Evolutionary conservation across 2,888 invertebrate genomes (phyloP).

Genomic region (Hydropsyche betteni): DNA sequence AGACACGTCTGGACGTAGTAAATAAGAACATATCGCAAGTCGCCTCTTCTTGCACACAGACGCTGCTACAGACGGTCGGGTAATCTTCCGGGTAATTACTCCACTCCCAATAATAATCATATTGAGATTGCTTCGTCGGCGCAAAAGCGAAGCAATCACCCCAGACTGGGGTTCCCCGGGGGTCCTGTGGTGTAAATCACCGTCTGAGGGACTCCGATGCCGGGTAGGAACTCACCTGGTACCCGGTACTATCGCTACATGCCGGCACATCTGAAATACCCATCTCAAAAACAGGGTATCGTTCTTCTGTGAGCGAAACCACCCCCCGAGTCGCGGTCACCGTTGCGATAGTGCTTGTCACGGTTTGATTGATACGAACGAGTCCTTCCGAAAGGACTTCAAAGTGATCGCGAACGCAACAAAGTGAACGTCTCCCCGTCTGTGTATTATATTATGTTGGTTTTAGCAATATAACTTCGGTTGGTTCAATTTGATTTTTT

Average conservation of each 20-base stretch:
- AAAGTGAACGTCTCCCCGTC: no score
- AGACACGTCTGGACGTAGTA: no score
- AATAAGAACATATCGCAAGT: no score
- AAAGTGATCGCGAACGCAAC: no score
- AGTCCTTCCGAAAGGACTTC: background rate
- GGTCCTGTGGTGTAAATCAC: constrained; percentile 41
- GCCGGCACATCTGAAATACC: no score
- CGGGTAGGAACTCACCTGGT: no score
- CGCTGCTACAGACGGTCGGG: constrained; percentile 8
- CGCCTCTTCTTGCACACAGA: no score
- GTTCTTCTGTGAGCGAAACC: background rate
- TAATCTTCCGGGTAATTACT: constrained; percentile 30
- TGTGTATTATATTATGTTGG: no score
- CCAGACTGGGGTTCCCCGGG: constrained; percentile 35
- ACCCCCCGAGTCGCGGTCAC: background rate
- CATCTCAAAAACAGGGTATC: background rate
- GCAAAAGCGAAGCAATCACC: constrained; percentile 43
- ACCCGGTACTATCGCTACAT: background rate
- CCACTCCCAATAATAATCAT: constrained; percentile 34
- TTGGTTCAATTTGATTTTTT: no score
- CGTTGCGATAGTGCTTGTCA: background rate
- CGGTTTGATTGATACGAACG: background rate
- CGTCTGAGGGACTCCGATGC: background rate
- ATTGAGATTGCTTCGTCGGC: constrained; percentile 31
- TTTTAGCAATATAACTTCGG: no score